Base-by-base conservation (phyloP, 1,140 invertebrate genomes). In the Trachymyrmex cornetzi region DNA sequence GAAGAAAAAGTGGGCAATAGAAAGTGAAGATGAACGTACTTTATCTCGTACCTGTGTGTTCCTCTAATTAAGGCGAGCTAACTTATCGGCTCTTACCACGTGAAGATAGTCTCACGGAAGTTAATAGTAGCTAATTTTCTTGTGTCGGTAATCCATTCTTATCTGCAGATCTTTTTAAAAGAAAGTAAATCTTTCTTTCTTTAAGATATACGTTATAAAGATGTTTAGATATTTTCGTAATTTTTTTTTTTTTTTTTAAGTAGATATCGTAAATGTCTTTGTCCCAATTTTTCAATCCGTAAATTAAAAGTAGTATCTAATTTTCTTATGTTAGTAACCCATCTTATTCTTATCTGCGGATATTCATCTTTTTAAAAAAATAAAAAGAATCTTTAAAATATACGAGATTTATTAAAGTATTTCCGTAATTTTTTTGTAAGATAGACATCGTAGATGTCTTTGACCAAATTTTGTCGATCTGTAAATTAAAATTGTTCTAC, bases 31-130 rank as follows among this genome's bases (percentile, higher is more conserved):
- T 88, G 77, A 87, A 90, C 87, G 67, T 77, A 67, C 24, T 90
- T 86, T 88, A 88, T 90, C 77, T 88, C 64, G 66, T 85, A 90
- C 72, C 89, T 90, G 86, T 48, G 67, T 67, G 59, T 57, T 86
- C 77, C 30, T 55, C 82, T 88, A 90, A 90, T 90, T 90, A 90
- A 88, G 71, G 81, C 44, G 69, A 71, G 57, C 74, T 69, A 80
- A 59, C 57, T 79, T 74, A 48, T 27, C 12, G 66, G 53, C 34
- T 38, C 24, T 44, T 44, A 44, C 57, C 38, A 63, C 72, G 55
- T 50, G 22, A 55, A 48, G 27, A 55, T 57, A 61, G 59, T 77
- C 59, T 55, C 12, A 24, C 44, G 30, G 44, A 85, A 66, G 30
- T 63, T 64, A 79, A 53, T 66, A 38, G 74, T 3, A 14, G 59